Conservation (phyloP, 2,888 invertebrate genomes). For the Diaprepes abbreviatus region DNA sequence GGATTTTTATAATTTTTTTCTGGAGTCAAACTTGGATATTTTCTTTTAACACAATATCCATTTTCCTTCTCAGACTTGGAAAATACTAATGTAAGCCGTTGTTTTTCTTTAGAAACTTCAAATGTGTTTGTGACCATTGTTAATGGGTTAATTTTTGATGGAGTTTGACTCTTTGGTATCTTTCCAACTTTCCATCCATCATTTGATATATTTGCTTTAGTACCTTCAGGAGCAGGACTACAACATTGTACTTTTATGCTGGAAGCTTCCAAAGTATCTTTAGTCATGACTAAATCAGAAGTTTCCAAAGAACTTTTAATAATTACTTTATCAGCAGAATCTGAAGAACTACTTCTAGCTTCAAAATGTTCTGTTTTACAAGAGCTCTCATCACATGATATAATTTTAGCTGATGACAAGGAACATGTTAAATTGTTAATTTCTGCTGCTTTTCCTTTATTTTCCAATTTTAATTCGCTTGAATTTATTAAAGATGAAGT, state of each 20-base stretch:
- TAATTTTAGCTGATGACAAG: too few species aligned
- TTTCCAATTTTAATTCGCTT: too few species aligned
- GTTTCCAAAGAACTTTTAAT: background rate
- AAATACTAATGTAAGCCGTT: slow-evolving; percentile 51
- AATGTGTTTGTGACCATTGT: slow-evolving; percentile 8
- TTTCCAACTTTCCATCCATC: background rate
- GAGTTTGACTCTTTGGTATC: slow-evolving; percentile 1
- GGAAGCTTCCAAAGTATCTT: background rate
- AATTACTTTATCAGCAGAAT: background rate
- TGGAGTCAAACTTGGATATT: slow-evolving; percentile 58
- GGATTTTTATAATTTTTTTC: slow-evolving; percentile 56
- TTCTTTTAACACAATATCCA: slow-evolving; percentile 52
- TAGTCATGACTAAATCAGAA: background rate
- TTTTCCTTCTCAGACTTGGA: slow-evolving; percentile 55
- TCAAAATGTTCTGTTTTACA: background rate
- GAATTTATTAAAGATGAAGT: too few species aligned
- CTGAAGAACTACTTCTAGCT: background rate
- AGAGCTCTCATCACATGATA: background rate
- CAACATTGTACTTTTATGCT: background rate
- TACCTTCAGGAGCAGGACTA: background rate
- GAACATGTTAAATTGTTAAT: background rate
- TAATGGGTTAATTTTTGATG: slow-evolving; percentile 9
- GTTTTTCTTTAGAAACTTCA: slow-evolving; percentile 39
- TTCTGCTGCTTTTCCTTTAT: too few species aligned
- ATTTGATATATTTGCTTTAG: background rate